Evolutionary conservation across 2,113 vertebrate genomes (phyloP), one percentile per base, ranked within the genome.

Genomic region (Hypomesus transpacificus): DNA sequence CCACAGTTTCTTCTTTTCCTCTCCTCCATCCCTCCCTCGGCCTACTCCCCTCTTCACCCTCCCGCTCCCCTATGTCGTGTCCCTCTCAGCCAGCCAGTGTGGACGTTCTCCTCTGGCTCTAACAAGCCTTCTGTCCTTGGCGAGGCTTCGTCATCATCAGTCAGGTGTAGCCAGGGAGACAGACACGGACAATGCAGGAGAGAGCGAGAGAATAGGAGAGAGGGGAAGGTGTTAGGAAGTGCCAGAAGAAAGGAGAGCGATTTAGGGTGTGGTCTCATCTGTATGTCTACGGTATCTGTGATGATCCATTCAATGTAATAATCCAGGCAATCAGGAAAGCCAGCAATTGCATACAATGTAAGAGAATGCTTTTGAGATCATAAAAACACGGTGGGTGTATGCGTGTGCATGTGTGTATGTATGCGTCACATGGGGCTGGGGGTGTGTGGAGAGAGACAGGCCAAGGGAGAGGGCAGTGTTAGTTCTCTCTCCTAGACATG

Each of bases 121-220:
- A 84, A 84, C 85, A 86, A 80, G 85, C 70, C 70, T 61, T n/a
- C 84, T 80, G 87, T 89, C 87, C 87, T 87, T 87, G 87, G 79
- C 74, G 84, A 80, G 76, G 80, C 76, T 76, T 75, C 74, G 80
- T 87, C 82, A 59, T 87, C 87, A 89, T 89, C 85, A 84, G 87
- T 89, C 85, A 88, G 52, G 69, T 20, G 80, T 51, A 68, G 71
- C 66, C 66, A 14, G 65, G 71, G 68, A 80, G 74, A 73, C 76
- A 18, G 77, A 82, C 70, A 82, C 57, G 69, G 73, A 82, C 76
- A 73, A 70, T 7, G 6, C 3, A 60, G 56, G 69, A 69, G 72
- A 31, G 8, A 70, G 46, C 28, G 28, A 51, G 46, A 56, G 24
- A 69, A 9, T 56, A 65, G 66, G 78, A 67, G 16, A 59, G 62